A percentile compares a stretch with the other conserved stretches of the same genome.
These are phyloP conservation scores for Epizoanthus rinbou DNA, from an alignment of 92 coral and sea anemone genomes.

Conservation along the genomic window DNA sequence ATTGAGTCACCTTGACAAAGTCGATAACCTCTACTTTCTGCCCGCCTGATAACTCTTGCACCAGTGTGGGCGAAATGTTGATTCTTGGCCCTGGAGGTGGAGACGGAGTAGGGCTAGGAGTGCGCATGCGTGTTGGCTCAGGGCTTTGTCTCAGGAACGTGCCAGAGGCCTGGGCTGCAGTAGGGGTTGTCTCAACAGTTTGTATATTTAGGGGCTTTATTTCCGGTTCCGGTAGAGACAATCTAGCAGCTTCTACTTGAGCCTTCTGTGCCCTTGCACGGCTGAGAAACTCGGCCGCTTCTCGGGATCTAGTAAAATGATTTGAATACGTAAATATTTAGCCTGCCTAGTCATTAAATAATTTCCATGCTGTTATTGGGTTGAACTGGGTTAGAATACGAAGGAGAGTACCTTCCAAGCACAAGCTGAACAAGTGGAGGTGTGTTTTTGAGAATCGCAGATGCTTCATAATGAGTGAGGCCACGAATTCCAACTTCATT, in stretches of 20 bases:
- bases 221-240: constrained; percentile 56
- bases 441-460: constrained; percentile 91
- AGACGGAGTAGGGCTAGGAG: constrained; percentile 50
- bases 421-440: constrained; percentile 85
- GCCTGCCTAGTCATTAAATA: no score
- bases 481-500: constrained; percentile 91
- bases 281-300: constrained; percentile 80
- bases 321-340: neutral
- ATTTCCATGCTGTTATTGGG: no score
- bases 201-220: constrained; percentile 69
- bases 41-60: constrained; percentile 86
- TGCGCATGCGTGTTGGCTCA: constrained; percentile 34
- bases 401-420: constrained; percentile 65
- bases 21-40: constrained; percentile 87
- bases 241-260: constrained; percentile 46
- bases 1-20: constrained; percentile 73
- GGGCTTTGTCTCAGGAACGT: constrained; percentile 42
- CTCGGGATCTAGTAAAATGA: constrained; percentile 54
- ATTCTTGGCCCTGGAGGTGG: constrained; percentile 66
- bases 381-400: no score
- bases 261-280: constrained; percentile 62
- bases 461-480: constrained; percentile 96
- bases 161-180: neutral
- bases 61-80: constrained; percentile 77
- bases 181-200: constrained; percentile 49